Evolutionary conservation across 2,888 invertebrate species (phyloP).

Genomic region (Alsophila aescularia): DNA sequence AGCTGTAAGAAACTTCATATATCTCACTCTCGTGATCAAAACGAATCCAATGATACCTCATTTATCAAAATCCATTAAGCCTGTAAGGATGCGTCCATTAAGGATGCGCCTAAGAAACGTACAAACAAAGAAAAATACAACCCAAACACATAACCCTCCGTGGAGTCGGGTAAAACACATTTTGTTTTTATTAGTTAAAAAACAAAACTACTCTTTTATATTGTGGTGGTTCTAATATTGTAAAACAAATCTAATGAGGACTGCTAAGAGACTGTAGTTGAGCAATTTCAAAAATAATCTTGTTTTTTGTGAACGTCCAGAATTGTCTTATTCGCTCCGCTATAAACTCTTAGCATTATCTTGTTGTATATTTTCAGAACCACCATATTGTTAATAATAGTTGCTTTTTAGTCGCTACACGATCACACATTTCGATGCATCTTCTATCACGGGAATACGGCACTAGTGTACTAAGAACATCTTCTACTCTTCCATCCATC

Average conservation of each 20-base stretch:
- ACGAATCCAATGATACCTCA: no score
- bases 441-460: slow-evolving; percentile 40
- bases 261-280: background rate
- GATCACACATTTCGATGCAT: slow-evolving; percentile 76
- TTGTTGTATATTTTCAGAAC: background rate
- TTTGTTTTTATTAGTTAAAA: background rate
- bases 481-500: slow-evolving; percentile 34
- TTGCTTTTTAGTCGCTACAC: slow-evolving; percentile 70
- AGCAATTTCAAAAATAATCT: background rate
- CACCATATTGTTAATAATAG: slow-evolving; percentile 41
- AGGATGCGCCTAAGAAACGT: no score
- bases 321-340: background rate
- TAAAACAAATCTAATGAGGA: background rate
- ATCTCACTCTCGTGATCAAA: no score
- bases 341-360: background rate
- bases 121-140: no score
- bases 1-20: no score
- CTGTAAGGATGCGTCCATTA: no score
- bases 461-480: slow-evolving; percentile 43
- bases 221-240: slow-evolving; percentile 1
- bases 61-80: no score
- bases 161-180: no score
- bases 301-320: background rate
- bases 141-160: no score
- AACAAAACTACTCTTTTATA: background rate